Evolutionary conservation across 2,113 vertebrate genomes (phyloP).

Genomic region (Zeus faber): DNA sequence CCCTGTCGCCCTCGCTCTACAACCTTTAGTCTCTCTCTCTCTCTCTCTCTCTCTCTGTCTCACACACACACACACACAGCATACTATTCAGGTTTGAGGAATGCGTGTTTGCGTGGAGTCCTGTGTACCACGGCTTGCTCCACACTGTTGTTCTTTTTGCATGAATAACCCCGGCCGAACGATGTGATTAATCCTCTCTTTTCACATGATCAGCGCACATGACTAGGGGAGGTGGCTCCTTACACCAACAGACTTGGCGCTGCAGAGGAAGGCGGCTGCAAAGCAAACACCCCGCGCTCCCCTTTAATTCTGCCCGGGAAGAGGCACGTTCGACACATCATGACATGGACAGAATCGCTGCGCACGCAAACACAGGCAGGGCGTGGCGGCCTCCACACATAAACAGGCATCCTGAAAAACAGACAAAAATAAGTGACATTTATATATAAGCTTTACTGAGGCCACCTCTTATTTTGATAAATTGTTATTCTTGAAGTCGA

Average conservation of each 20-base stretch:
- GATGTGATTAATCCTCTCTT: constrained; percentile 62
- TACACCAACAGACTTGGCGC: constrained; percentile 33
- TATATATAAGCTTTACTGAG: too few species aligned
- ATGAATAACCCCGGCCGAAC: constrained; percentile 54
- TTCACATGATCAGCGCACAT: constrained; percentile 60
- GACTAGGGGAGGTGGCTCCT: constrained; percentile 21
- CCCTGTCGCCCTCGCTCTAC: constrained; percentile 1
- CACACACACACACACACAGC: constrained; percentile 4
- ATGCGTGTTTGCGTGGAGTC: too few species aligned
- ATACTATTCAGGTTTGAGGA: constrained; percentile 26
- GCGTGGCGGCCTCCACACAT: too few species aligned
- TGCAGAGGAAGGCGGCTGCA: too few species aligned
- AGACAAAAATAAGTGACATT: too few species aligned
- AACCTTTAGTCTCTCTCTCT: background rate
- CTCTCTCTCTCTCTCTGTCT: background rate
- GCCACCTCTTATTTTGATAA: too few species aligned
- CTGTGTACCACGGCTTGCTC: too few species aligned
- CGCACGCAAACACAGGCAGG: too few species aligned
- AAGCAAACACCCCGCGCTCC: constrained; percentile 16
- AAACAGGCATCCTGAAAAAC: too few species aligned
- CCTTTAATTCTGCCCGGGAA: constrained; percentile 10
- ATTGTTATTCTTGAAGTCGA: too few species aligned
- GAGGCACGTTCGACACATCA: too few species aligned
- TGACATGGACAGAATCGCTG: too few species aligned
- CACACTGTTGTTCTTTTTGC: constrained; percentile 66